Evolutionary conservation across 2,888 invertebrate species (phyloP).

Genomic region (Chloroclystis v-ata): DNA sequence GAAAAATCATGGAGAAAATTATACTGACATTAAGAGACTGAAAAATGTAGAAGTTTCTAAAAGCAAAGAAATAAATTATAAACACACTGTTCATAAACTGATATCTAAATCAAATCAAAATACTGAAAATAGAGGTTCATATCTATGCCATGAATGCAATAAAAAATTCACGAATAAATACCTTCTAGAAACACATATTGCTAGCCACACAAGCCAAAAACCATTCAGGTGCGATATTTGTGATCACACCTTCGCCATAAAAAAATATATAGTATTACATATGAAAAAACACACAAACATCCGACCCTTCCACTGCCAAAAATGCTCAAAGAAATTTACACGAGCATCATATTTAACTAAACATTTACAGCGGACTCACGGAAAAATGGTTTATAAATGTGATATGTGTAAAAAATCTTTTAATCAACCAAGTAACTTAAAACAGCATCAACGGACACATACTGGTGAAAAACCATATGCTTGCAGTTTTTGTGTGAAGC

Average conservation of each 20-base stretch:
- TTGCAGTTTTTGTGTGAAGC: constrained; percentile 2
- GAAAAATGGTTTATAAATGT: constrained; percentile 1
- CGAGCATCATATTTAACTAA: background rate
- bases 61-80: background rate
- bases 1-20: background rate
- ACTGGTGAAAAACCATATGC: constrained; percentile 8
- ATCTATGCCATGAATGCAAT: background rate
- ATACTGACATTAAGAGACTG: no score
- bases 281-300: background rate
- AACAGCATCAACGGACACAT: constrained; percentile 7
- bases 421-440: background rate
- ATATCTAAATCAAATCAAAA: no score
- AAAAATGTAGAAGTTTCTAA: background rate
- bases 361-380: background rate
- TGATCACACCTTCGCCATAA: background rate
- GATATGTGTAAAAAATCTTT: constrained; percentile 4
- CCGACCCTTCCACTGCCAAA: background rate
- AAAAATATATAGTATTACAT: background rate
- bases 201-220: background rate
- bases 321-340: background rate
- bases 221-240: background rate
- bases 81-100: background rate
- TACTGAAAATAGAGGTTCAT: no score
- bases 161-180: background rate
- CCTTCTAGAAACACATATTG: background rate